These are phyloP conservation scores for Lysandra bellargus DNA, from an alignment of 2,888 invertebrate genomes.

Conservation along the genomic window DNA sequence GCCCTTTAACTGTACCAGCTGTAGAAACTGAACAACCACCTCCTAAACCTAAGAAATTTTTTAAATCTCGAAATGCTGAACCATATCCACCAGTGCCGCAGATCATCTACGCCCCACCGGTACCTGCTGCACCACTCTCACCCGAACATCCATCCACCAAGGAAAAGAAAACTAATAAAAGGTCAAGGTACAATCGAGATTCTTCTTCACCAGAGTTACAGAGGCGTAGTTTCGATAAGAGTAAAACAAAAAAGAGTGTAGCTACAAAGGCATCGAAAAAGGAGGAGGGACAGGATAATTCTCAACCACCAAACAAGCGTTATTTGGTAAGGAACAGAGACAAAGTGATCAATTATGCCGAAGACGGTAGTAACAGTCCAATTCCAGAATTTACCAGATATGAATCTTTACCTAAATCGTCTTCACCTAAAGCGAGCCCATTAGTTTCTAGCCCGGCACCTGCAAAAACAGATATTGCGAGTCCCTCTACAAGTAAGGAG, in stretches of 20 bases:
- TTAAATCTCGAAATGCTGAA: conserved; percentile 90
- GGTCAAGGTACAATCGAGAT: conserved; percentile 68
- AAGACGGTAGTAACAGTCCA: conserved; percentile 80
- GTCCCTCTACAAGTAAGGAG: conserved; percentile 75
- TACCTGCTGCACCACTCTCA: conserved; percentile 68
- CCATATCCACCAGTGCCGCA: conserved; percentile 78
- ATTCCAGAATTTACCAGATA: conserved; percentile 70
- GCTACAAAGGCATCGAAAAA: conserved; percentile 72
- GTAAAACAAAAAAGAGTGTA: conserved; percentile 65
- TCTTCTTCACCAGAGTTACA: conserved; percentile 75
- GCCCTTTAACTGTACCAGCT: conserved; percentile 76
- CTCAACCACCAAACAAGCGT: conserved; percentile 75
- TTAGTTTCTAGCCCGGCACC: conserved; percentile 64
- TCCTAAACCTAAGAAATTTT: conserved; percentile 93
- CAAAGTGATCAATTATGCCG: conserved; percentile 83
- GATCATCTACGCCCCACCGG: conserved; percentile 75
- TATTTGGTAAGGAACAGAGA: conserved; percentile 78
- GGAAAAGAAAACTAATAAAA: conserved; percentile 66
- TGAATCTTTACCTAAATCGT: conserved; percentile 62
- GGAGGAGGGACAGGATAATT: conserved; percentile 62
- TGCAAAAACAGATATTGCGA: conserved; percentile 63
- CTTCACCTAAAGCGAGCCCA: conserved; percentile 73
- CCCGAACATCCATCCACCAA: conserved; percentile 71
- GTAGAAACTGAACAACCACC: conserved; percentile 77
- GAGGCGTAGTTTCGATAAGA: conserved; percentile 68